Conservation (phyloP, 1,140 invertebrate genomes). For the Globodera rostochiensis region DNA sequence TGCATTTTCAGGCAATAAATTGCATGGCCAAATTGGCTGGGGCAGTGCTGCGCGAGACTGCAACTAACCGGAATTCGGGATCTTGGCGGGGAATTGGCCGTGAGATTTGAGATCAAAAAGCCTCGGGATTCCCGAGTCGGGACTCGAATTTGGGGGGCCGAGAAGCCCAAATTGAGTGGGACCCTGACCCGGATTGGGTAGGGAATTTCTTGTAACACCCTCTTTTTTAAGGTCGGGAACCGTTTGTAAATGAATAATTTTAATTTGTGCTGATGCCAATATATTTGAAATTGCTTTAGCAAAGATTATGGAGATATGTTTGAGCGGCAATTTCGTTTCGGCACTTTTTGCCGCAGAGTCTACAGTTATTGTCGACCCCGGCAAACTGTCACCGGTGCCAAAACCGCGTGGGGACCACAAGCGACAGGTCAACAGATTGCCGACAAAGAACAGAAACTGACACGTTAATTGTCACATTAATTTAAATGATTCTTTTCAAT, state of each 20-base stretch:
- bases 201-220: no score
- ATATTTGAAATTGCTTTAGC: neutral
- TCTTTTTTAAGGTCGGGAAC: no score
- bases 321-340: neutral
- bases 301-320: neutral
- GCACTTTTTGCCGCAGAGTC: neutral
- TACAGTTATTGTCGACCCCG: neutral
- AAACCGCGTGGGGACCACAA: neutral
- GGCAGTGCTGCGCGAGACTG: no score
- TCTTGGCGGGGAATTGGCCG: no score
- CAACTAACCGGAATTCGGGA: neutral
- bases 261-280: neutral
- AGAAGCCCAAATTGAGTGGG: no score
- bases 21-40: no score
- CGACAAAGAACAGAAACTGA: neutral
- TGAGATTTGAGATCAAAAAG: no score
- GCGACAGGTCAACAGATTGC: neutral
- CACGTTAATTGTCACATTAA: no score
- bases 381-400: neutral
- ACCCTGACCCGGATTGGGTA: no score
- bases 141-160: no score
- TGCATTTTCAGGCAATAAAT: neutral
- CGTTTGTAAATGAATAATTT: neutral
- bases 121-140: no score
- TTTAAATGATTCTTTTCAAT: no score